Evolutionary conservation across 2,797 vertebrate genomes (phyloP), one percentile per base, ranked within the genome.

Genomic region (Sebastes trivittatus): DNA sequence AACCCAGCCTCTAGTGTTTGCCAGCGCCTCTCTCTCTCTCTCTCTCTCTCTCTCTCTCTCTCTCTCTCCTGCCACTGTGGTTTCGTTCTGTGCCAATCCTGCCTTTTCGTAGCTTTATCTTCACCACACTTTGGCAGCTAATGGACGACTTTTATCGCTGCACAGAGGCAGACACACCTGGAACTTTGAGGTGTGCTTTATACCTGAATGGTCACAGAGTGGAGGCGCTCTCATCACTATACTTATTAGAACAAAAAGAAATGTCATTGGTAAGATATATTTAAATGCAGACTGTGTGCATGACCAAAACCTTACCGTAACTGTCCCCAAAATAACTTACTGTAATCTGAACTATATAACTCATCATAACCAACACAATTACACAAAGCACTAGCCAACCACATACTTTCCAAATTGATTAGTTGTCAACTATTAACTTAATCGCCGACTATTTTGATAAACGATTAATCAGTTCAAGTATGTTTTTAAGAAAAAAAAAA

Each of bases 1-100:
- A 85, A 84, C 81, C 80, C 81, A 83, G 83, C 78, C 58, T 72
- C 78, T 18, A 82, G 81, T 78, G 72, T 87, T 84, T 81, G 84
- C 81, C 88, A 66, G 59, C 23, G 16, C 72, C 77, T 87, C 68
- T 72, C 77, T 87, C 67, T 74, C 68, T n/a, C 75, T 36, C 32
- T 34, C 77, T 87, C 68, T 72, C 77, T 87, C 67, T 74, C 68
- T 29, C 27, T 78, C 75, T 38, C 34, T 36, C 34, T 36, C 66
- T 73, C 70, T 78, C 74, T 78, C 68, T 75, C 71, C 79, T 79
- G 83, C 72, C 75, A 30, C 81, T 84, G 56, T 78, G 54, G 32
- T 61, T 90, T 64, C 75, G 56, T 84, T 77, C 71, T 25, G 59
- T 86, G 71, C 71, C 77, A 77, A 32, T 78, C 29, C 63, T 84